Percentiles rank a stretch among this genome's conserved stretches.
Conservation (phyloP, 2,113 vertebrate species). For the Dryoscopus gambensis region DNA sequence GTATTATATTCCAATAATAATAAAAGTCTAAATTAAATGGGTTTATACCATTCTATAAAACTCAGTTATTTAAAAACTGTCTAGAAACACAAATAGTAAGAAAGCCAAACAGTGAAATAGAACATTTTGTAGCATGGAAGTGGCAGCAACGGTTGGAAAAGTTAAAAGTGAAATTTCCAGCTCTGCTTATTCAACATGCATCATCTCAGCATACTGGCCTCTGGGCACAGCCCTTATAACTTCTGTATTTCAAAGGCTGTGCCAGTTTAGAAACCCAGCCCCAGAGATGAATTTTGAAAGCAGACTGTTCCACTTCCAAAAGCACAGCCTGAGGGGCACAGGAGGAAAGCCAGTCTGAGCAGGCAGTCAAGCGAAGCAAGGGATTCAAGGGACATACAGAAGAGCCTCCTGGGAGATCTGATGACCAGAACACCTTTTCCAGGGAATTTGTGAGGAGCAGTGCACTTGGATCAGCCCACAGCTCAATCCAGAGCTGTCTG, state of each 20-base stretch:
- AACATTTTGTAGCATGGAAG: not conserved
- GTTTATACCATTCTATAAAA: not conserved
- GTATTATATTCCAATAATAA: slow-evolving; percentile 4
- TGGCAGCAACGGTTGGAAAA: not conserved
- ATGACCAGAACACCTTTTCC: not conserved
- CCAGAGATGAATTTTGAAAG: not conserved
- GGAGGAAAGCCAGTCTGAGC: not conserved
- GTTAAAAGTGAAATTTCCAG: not conserved
- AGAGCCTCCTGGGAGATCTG: not conserved
- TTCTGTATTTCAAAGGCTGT: not conserved
- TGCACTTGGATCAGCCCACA: not conserved
- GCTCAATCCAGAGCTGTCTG: not conserved
- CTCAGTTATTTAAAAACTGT: not conserved
- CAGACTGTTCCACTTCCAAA: not conserved
- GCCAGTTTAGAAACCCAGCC: not conserved
- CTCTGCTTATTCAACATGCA: not conserved
- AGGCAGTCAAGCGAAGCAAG: not conserved
- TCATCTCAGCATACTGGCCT: not conserved
- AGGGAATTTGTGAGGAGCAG: not conserved
- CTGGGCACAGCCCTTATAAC: not conserved
- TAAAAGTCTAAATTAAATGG: not conserved
- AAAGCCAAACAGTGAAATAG: not conserved
- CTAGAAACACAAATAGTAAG: not conserved
- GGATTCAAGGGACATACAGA: not conserved
- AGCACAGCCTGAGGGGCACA: not conserved